phyloP scores from a whole-genome alignment of 1,140 invertebrate genomes.

The Drosophila subobscura region DNA sequence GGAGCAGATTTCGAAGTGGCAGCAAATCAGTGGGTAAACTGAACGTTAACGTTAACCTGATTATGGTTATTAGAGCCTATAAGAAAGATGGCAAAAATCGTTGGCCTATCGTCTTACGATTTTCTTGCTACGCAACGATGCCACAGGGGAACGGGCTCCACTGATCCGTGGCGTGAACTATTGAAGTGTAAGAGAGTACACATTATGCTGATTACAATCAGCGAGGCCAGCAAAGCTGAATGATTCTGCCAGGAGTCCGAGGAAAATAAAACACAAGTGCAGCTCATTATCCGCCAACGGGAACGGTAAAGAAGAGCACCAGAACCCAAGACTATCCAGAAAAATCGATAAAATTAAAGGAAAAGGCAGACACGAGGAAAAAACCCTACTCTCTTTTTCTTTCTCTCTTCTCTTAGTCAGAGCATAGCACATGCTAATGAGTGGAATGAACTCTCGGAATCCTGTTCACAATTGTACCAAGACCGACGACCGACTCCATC shows the following conservation, averaged over 20 bases:
- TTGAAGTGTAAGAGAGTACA: conserved; percentile 81
- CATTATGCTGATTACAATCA: conserved; percentile 81
- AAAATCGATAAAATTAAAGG: conserved; percentile 80
- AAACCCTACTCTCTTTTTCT: conserved; percentile 3
- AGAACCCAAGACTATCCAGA: conserved; percentile 13
- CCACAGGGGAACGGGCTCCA: conserved; percentile 32
- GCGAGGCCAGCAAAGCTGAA: conserved; percentile 50
- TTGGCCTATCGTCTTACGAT: conserved; percentile 17
- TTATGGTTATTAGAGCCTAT: conserved; percentile 80
- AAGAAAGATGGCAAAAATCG: conserved; percentile 58
- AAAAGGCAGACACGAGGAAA: conserved; percentile 31
- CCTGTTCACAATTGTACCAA: conserved; percentile 27
- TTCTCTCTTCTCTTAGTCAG: conserved; percentile 13
- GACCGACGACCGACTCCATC: conserved; percentile 31
- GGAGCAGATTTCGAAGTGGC: conserved; percentile 49
- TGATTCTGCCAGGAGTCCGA: conserved; percentile 40
- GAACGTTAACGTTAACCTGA: conserved; percentile 80
- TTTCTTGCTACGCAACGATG: conserved; percentile 48
- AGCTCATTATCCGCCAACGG: conserved; percentile 67
- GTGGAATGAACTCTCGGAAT: conserved; percentile 70
- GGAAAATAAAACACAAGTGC: conserved; percentile 51
- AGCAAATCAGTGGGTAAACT: conserved; percentile 78
- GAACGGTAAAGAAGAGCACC: conserved; percentile 38
- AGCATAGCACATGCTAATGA: conserved; percentile 66
- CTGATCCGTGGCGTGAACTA: conserved; percentile 78